Evolutionary conservation across 92 coral and sea anemone species (phyloP).

Genomic region (Palythoa grandis): DNA sequence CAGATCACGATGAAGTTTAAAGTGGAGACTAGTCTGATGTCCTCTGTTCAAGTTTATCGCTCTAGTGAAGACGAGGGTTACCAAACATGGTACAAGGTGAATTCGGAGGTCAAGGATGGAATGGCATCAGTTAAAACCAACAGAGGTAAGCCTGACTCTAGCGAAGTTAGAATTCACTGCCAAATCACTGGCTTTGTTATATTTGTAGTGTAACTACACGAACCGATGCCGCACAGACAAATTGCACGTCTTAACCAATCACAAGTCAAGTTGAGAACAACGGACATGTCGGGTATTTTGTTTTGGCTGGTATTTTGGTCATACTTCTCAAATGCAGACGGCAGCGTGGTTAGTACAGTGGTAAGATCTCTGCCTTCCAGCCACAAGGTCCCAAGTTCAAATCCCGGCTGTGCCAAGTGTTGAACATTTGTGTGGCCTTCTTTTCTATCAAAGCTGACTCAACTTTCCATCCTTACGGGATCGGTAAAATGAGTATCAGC

Average conservation of each 20-base stretch:
- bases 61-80: conserved; percentile 59
- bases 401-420: too few species aligned
- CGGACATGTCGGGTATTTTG: too few species aligned
- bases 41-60: conserved; percentile 76
- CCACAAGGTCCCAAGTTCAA: too few species aligned
- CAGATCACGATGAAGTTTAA: conserved; percentile 73
- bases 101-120: conserved; percentile 60
- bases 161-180: not conserved
- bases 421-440: too few species aligned
- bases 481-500: too few species aligned
- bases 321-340: too few species aligned
- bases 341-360: too few species aligned
- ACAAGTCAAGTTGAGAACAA: not conserved
- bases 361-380: too few species aligned
- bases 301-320: too few species aligned
- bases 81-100: conserved; percentile 84
- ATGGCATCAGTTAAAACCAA: conserved; percentile 64
- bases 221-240: not conserved
- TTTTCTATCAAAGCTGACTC: too few species aligned
- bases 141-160: conserved; percentile 56
- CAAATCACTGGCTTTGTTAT: not conserved
- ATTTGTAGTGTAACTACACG: not conserved
- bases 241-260: not conserved
- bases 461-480: too few species aligned
- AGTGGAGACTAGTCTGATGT: conserved; percentile 68